phyloP scores from a whole-genome alignment of 2,888 invertebrate species.

The Alcis repandata region DNA sequence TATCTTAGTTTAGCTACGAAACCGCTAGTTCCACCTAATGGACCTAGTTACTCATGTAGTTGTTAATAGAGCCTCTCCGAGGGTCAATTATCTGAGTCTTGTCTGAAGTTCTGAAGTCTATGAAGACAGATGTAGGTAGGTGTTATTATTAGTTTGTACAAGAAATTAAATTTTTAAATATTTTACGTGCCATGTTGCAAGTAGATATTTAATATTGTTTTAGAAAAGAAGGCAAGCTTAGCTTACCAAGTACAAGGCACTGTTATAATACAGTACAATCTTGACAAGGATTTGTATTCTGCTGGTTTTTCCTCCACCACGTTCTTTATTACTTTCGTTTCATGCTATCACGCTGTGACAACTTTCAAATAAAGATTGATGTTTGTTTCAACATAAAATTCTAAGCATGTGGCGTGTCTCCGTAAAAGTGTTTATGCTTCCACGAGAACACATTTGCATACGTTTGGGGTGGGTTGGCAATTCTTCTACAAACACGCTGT shows the following conservation, averaged over 20 bases:
- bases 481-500: background rate
- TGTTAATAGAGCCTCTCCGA: slow-evolving; percentile 12
- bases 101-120: slow-evolving; percentile 5
- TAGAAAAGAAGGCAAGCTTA: too few relatives aligned
- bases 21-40: slow-evolving; percentile 17
- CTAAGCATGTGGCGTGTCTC: slow-evolving; percentile 38
- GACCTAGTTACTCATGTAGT: slow-evolving; percentile 14
- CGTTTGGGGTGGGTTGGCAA: slow-evolving; percentile 13
- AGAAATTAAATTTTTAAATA: background rate
- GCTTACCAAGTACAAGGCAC: too few relatives aligned
- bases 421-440: slow-evolving; percentile 31
- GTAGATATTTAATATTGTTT: too few relatives aligned
- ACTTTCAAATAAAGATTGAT: slow-evolving; percentile 52
- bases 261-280: too few relatives aligned
- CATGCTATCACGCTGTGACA: slow-evolving; percentile 48
- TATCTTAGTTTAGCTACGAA: slow-evolving; percentile 10
- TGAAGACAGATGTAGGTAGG: slow-evolving; percentile 5
- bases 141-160: background rate
- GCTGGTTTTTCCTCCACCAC: background rate
- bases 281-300: background rate
- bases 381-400: slow-evolving; percentile 46
- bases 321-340: slow-evolving; percentile 50
- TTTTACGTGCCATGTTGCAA: too few relatives aligned
- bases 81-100: slow-evolving; percentile 14
- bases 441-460: slow-evolving; percentile 30